Percentiles rank a stretch among this genome's conserved stretches.
These are phyloP conservation scores for Tapirus indicus DNA, from an alignment of 2,797 vertebrate species.

Conservation along the genomic window DNA sequence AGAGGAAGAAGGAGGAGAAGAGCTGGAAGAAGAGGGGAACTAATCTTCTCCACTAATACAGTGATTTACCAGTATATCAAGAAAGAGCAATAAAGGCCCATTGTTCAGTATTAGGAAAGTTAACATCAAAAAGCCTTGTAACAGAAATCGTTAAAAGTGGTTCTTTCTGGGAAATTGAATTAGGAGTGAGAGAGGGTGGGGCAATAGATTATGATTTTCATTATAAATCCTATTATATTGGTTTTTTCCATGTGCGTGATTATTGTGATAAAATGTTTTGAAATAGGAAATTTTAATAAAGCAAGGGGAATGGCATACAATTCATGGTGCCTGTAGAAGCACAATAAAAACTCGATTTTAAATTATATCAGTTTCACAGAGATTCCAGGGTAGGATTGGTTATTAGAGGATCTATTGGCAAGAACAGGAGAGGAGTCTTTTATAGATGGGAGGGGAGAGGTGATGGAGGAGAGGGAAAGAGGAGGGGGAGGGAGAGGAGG, in stretches of 20 bases:
- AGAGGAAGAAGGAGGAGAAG: not conserved
- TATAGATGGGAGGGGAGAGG: not conserved
- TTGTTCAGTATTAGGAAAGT: slow-evolving; percentile 32
- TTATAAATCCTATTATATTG: not conserved
- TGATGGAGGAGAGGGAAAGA: too few species aligned
- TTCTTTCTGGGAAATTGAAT: not conserved
- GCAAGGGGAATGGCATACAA: not conserved
- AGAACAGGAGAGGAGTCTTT: not conserved
- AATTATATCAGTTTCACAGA: slow-evolving; percentile 17
- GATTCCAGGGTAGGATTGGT: not conserved
- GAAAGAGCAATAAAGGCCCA: not conserved
- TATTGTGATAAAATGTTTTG: slow-evolving; percentile 26
- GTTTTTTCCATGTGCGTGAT: not conserved
- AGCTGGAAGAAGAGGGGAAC: not conserved
- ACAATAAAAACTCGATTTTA: slow-evolving; percentile 32
- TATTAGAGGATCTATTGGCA: not conserved
- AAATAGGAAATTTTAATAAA: slow-evolving; percentile 37
- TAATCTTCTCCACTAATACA: not conserved
- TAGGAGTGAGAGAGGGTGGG: not conserved
- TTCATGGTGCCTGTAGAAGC: not conserved
- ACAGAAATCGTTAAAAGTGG: slow-evolving; percentile 6
- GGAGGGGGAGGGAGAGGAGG: not conserved
- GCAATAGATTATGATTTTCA: not conserved
- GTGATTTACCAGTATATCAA: slow-evolving; percentile 29
- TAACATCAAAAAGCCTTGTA: not conserved